These are phyloP conservation scores for Pachycephus smyrnensis DNA, from an alignment of 2,888 invertebrate species.

Conservation along the genomic window DNA sequence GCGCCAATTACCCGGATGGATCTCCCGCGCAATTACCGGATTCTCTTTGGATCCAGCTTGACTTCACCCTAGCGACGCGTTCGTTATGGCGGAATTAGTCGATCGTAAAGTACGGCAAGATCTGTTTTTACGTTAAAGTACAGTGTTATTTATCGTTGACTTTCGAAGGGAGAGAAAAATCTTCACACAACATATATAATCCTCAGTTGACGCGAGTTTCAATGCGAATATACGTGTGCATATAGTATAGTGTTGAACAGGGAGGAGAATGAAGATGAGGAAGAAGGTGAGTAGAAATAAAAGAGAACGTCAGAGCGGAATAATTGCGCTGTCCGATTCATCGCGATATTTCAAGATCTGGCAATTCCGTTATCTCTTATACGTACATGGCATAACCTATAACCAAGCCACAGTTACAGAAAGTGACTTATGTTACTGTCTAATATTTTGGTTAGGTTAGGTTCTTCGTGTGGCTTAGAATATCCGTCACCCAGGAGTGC, in stretches of 20 bases:
- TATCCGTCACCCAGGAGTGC: neutral
- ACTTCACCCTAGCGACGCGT: neutral
- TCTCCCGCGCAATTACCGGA: neutral
- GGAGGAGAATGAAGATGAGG: neutral
- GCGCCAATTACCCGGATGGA: neutral
- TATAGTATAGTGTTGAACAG: neutral
- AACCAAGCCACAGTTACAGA: neutral
- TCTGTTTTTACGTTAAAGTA: neutral
- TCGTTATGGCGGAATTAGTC: neutral
- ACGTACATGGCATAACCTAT: neutral
- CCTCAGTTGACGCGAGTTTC: neutral
- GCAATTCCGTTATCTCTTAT: neutral
- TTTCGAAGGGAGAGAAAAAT: neutral
- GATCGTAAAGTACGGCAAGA: neutral
- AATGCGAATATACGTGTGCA: neutral
- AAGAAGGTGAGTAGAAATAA: neutral
- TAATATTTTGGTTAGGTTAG: neutral
- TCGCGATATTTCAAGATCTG: neutral
- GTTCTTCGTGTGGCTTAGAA: neutral
- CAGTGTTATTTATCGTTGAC: neutral
- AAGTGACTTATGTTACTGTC: neutral
- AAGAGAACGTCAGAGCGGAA: neutral
- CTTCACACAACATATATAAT: neutral
- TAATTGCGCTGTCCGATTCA: neutral
- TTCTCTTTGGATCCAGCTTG: neutral